Base-by-base conservation (phyloP, 1,140 invertebrate genomes). In the Drepana arcuata region DNA sequence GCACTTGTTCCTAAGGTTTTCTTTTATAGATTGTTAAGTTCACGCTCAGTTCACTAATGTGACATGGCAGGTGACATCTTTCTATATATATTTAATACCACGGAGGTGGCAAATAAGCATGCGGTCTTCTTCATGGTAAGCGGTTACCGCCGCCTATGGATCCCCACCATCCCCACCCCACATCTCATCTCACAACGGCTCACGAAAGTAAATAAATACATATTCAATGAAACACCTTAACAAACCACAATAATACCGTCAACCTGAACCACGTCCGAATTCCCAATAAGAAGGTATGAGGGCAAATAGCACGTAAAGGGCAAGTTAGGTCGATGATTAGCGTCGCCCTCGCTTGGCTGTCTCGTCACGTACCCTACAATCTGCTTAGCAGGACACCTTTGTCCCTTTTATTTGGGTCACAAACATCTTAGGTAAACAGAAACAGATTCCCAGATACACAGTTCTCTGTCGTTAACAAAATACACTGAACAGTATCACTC, bases 311-410 rank as follows among this genome's bases (percentile, higher is more conserved):
- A 42, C 29, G 36, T 25, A 18, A 41, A 44, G 43, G 34, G 32
- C 36, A 48, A 41, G 32, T 41, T 42, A 50, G 45, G 30, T 23
- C 16, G 52, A 59, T 69, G 65, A 72, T 72, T 72, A 73, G 46
- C 41, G 44, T 25, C 16, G 23, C 32, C 48, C 36, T 35, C 47
- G 53, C 48, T 71, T 70, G 47, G 41, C 32, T 59, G 35, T 63
- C 61, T 25, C 32, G 62, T 70, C 70, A 74, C 67, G 70, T 71
- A 49, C 30, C 41, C 41, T 42, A 42, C 63, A 73, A 73, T 68
- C 67, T 74, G 64, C 70, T 74, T 70, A 71, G 62, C 39, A 55
- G 59, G 62, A 64, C 62, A 67, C 67, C 59, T 70, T 57, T 51
- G 34, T 43, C 60, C 59, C 58, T 63, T 62, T 57, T 68, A 60